These are phyloP conservation scores for Collichthys lucidus DNA, from an alignment of 2,113 vertebrate species.

Conservation along the genomic window DNA sequence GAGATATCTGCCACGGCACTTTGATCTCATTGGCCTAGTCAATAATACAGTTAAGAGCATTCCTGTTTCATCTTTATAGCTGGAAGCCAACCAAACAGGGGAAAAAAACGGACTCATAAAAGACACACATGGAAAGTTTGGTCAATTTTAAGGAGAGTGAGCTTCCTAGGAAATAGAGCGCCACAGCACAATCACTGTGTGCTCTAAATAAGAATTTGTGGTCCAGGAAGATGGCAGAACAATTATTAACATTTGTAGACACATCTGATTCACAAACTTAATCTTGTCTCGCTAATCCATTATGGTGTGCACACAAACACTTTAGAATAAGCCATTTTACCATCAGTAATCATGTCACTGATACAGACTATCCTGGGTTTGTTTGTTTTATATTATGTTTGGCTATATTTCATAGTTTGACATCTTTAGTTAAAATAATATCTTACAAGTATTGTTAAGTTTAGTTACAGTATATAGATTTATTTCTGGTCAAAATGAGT, in stretches of 20 bases:
- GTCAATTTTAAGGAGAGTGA: not conserved
- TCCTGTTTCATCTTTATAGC: not conserved
- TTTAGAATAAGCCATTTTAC: too few relatives aligned
- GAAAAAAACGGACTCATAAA: not conserved
- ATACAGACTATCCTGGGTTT: too few relatives aligned
- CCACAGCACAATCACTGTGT: not conserved
- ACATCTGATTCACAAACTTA: not conserved
- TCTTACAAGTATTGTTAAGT: too few relatives aligned
- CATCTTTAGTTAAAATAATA: too few relatives aligned
- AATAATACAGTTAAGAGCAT: not conserved
- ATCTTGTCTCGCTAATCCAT: not conserved
- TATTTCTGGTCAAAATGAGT: too few relatives aligned
- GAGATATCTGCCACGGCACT: not conserved
- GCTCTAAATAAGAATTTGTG: not conserved
- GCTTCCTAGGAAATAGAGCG: not conserved
- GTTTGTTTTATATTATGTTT: too few relatives aligned
- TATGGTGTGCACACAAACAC: not conserved
- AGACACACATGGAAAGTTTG: not conserved
- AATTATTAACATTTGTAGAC: too few relatives aligned
- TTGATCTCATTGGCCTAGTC: slow-evolving; percentile 1
- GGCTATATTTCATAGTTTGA: too few relatives aligned
- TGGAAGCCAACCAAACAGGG: not conserved
- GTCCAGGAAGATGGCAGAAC: not conserved
- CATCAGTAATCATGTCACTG: too few relatives aligned
- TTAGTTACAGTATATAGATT: too few relatives aligned